Percentiles rank a stretch among this genome's conserved stretches.
phyloP scores from a whole-genome alignment of 2,888 invertebrate genomes.

The Chorisops tibialis region DNA sequence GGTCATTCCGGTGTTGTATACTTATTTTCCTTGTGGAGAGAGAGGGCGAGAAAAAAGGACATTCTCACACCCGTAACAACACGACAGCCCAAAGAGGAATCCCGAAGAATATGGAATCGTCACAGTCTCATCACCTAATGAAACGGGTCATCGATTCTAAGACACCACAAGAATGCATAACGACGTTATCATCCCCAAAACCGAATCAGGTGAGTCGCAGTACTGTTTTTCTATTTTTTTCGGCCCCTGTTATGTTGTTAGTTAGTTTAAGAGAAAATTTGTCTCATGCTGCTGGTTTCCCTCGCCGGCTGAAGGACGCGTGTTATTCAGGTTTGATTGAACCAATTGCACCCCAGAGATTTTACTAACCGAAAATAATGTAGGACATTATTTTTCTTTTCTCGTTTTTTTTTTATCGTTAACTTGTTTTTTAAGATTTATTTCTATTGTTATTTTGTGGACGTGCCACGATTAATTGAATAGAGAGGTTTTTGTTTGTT shows the following conservation, averaged over 20 bases:
- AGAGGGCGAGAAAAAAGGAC: no score
- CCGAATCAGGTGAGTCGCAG: constrained; percentile 30
- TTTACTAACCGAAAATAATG: neutral
- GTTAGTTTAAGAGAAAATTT: no score
- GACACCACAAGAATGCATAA: constrained; percentile 27
- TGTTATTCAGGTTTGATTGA: constrained; percentile 19
- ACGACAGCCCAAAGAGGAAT: no score
- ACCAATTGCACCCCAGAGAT: constrained; percentile 17
- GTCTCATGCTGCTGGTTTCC: no score
- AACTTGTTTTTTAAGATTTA: neutral
- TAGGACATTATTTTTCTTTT: neutral
- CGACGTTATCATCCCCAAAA: constrained; percentile 24
- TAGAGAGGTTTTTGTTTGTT: no score
- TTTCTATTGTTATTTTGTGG: neutral
- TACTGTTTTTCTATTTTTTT: neutral
- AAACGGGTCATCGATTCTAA: constrained; percentile 32
- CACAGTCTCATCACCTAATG: constrained; percentile 31
- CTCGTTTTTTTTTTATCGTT: neutral
- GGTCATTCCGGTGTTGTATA: no score
- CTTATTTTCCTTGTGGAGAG: no score
- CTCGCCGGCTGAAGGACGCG: neutral
- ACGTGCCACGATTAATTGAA: no score
- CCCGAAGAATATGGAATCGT: neutral
- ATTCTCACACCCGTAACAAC: no score
- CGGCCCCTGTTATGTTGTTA: no score